These are phyloP conservation scores for Grus americana DNA, from an alignment of 2,113 vertebrate genomes.

Conservation along the genomic window DNA sequence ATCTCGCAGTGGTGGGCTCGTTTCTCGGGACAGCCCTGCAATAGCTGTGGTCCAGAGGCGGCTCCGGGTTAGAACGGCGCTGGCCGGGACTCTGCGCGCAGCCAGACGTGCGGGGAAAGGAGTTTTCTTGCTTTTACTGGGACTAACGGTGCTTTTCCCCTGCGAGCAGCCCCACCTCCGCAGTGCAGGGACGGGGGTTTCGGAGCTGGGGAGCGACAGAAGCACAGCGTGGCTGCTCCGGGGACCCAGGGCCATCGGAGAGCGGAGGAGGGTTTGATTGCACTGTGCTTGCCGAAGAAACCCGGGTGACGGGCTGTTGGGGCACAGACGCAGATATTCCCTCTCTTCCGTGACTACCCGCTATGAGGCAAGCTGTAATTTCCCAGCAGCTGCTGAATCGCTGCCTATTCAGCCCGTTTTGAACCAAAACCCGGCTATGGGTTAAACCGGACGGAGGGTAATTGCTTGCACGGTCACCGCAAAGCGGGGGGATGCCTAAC, in stretches of 20 bases:
- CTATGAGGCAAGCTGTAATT: neutral
- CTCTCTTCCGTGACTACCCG: neutral
- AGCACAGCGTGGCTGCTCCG: accelerated
- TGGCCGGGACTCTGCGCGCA: accelerated
- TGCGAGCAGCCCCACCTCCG: accelerated
- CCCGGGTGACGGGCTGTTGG: neutral
- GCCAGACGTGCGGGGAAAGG: too few relatives aligned
- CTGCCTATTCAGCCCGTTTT: too few relatives aligned
- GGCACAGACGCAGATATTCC: neutral
- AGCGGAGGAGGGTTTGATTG: neutral
- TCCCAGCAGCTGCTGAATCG: neutral
- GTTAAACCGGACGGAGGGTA: too few relatives aligned
- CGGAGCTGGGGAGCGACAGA: too few relatives aligned
- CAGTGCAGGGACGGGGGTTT: accelerated
- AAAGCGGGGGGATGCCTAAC: too few relatives aligned
- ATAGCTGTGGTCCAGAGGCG: too few relatives aligned
- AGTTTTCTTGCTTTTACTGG: neutral
- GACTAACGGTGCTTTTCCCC: too few relatives aligned
- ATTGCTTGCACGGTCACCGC: too few relatives aligned
- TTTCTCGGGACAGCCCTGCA: neutral
- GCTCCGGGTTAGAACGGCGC: neutral
- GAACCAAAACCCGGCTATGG: neutral
- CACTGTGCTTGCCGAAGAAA: neutral
- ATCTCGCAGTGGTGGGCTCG: neutral
- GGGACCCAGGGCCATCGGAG: neutral